phyloP scores from a whole-genome alignment of 2,113 vertebrate species.

The Brachionichthys hirsutus region DNA sequence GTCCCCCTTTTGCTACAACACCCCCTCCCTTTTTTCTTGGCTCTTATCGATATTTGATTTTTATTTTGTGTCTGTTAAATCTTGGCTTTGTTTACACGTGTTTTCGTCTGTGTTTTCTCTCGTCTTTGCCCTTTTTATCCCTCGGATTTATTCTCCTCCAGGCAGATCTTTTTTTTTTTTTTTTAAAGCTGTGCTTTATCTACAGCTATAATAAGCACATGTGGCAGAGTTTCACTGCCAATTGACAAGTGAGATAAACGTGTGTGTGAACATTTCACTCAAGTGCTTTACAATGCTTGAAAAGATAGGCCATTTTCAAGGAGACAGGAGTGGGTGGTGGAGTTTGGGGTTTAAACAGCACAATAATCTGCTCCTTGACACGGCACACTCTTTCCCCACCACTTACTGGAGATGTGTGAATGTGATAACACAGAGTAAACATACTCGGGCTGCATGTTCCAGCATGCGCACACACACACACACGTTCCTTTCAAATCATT shows the following conservation, averaged over 20 bases:
- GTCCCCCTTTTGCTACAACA: conserved; percentile 37
- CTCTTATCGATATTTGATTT: conserved; percentile 12
- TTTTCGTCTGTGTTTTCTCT: conserved; percentile 18
- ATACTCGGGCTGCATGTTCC: conserved; percentile 58
- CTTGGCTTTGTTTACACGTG: conserved; percentile 21
- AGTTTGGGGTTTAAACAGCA: conserved; percentile 54
- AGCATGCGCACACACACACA: conserved; percentile 28
- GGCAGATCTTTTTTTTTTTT: conserved; percentile 16
- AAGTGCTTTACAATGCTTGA: conserved; percentile 63
- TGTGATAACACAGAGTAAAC: conserved; percentile 71
- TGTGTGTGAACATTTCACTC: conserved; percentile 65
- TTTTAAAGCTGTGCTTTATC: conserved; percentile 42
- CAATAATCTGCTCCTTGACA: conserved; percentile 63
- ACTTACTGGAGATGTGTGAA: conserved; percentile 65
- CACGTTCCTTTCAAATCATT: conserved; percentile 67
- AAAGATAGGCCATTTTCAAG: conserved; percentile 67
- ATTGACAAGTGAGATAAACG: conserved; percentile 54
- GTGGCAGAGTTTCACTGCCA: conserved; percentile 46
- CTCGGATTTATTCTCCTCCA: conserved; percentile 14
- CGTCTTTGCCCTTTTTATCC: conserved; percentile 23
- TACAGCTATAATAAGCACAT: conserved; percentile 46
- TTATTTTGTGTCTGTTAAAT: conserved; percentile 11
- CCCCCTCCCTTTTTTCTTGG: conserved; percentile 24
- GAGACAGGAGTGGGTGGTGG: conserved; percentile 41
- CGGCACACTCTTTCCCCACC: conserved; percentile 41